Percentiles rank a stretch among this genome's conserved stretches.
Conservation (phyloP, 1,140 invertebrate species). For the Leptopilina clavipes region DNA sequence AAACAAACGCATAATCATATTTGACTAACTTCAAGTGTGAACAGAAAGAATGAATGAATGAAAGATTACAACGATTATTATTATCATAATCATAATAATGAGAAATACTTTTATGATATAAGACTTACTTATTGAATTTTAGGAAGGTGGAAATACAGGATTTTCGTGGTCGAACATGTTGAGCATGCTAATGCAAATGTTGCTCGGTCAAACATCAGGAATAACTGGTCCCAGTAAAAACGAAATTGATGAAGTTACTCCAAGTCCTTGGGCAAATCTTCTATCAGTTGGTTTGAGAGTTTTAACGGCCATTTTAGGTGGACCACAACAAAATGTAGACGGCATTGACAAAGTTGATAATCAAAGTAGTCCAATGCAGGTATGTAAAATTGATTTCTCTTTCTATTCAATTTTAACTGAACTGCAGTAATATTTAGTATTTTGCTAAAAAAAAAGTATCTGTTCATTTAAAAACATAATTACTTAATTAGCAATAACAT, state of each 20-base stretch:
- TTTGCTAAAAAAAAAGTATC: too few species aligned
- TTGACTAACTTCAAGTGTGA: too few species aligned
- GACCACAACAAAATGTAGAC: constrained; percentile 80
- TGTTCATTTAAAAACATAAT: too few species aligned
- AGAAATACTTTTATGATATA: background rate
- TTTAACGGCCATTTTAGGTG: constrained; percentile 87
- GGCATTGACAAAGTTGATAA: constrained; percentile 93
- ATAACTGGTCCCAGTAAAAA: constrained; percentile 86
- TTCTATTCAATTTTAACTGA: background rate
- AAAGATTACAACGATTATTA: too few species aligned
- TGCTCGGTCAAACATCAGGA: constrained; percentile 79
- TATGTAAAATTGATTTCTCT: constrained; percentile 70
- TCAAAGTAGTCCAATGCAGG: constrained; percentile 87
- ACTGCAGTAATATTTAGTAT: too few species aligned
- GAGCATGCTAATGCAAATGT: constrained; percentile 89
- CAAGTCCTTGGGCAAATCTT: constrained; percentile 89
- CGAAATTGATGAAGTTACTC: constrained; percentile 80
- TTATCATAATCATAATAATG: too few species aligned
- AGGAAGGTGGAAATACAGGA: constrained; percentile 77
- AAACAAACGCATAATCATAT: too few species aligned
- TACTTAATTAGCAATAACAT: too few species aligned
- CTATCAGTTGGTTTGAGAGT: constrained; percentile 88
- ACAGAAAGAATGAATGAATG: too few species aligned
- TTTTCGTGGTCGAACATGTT: constrained; percentile 92
- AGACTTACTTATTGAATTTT: constrained; percentile 56